These are phyloP conservation scores for Ptychoptera albimana DNA, from an alignment of 2,888 invertebrate genomes.

Conservation along the genomic window DNA sequence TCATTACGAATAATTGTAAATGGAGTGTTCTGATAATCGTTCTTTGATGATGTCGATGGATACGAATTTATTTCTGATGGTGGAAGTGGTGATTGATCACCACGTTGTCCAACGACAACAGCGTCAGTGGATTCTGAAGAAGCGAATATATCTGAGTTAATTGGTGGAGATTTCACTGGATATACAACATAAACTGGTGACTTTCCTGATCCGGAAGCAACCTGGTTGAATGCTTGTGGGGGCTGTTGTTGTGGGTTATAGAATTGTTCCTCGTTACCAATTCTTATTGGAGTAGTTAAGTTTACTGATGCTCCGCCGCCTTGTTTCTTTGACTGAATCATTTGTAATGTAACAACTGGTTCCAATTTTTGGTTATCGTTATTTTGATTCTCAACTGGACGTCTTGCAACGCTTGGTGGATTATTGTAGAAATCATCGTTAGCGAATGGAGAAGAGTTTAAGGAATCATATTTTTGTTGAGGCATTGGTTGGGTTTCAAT, in stretches of 20 bases:
- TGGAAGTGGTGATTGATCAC: conserved; percentile 33
- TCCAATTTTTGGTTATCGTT: conserved; percentile 22
- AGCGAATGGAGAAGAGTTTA: conserved; percentile 19
- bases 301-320: conserved; percentile 8
- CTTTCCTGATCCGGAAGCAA: conserved; percentile 10
- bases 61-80: conserved; percentile 23
- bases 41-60: conserved; percentile 14
- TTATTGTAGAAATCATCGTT: conserved; percentile 26
- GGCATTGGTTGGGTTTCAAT: conserved; percentile 3
- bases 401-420: conserved; percentile 31
- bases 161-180: conserved; percentile 36
- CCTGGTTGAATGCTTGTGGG: conserved; percentile 8
- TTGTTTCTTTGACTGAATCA: conserved; percentile 43
- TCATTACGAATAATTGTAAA: conserved; percentile 29
- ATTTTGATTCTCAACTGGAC: conserved; percentile 19
- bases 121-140: conserved; percentile 25
- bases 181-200: conserved; percentile 41
- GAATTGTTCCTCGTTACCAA: too few relatives aligned
- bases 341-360: conserved; percentile 47
- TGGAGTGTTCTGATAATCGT: conserved; percentile 30
- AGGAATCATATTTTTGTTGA: neutral
- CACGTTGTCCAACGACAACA: conserved; percentile 37
- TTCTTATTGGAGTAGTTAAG: too few relatives aligned
- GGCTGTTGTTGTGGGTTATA: neutral
- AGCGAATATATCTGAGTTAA: conserved; percentile 31